These are phyloP conservation scores for Chionomys nivalis DNA, from an alignment of 2,113 vertebrate species.

Conservation along the genomic window DNA sequence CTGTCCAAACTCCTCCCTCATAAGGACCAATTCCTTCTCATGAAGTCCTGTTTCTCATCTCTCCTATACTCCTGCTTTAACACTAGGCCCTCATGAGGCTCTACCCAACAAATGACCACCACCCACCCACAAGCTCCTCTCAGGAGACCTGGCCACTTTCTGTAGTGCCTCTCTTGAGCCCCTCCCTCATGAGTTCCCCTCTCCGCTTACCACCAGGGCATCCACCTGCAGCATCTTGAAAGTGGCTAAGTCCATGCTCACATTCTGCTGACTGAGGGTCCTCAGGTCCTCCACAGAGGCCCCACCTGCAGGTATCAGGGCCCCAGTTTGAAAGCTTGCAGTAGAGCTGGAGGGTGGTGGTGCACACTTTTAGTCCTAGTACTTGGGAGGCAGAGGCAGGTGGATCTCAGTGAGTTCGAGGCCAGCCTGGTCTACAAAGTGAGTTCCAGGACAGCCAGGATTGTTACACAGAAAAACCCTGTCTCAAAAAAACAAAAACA, in stretches of 20 bases:
- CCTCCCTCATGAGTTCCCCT: neutral
- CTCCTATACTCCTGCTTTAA: neutral
- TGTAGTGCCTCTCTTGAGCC: neutral
- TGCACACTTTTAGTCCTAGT: too few relatives aligned
- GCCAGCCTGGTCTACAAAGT: too few relatives aligned
- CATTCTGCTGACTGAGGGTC: conserved; percentile 37
- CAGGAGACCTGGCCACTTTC: neutral
- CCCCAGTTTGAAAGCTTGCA: neutral
- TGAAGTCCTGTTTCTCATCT: neutral
- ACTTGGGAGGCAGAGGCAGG: too few relatives aligned
- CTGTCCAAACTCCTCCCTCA: neutral
- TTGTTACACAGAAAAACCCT: too few relatives aligned
- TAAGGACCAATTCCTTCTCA: neutral
- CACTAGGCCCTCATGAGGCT: neutral
- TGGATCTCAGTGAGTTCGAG: too few relatives aligned
- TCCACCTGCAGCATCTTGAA: conserved; percentile 74
- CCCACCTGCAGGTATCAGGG: conserved; percentile 73
- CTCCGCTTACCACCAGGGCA: conserved; percentile 75
- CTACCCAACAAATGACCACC: neutral
- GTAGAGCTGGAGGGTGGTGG: too few relatives aligned
- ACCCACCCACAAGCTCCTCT: too few relatives aligned
- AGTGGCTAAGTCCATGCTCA: conserved; percentile 80
- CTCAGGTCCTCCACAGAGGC: conserved; percentile 76
- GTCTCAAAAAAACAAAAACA: too few relatives aligned
- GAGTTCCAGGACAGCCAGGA: too few relatives aligned